A percentile compares a stretch with the other conserved stretches of the same genome.
Evolutionary conservation across 1,140 invertebrate species (phyloP).

Genomic region (Aphis gossypii): DNA sequence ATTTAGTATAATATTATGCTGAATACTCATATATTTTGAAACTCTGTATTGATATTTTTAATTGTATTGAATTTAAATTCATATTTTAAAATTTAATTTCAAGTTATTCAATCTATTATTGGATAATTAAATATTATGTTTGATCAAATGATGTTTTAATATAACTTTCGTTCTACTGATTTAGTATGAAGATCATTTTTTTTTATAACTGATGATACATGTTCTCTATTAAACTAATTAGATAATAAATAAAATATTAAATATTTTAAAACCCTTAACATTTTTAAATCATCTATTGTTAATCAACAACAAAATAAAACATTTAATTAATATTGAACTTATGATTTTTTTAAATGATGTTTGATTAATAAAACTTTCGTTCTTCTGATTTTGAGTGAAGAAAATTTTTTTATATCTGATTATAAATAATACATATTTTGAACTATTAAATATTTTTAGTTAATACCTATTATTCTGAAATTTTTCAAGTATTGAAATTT

Average conservation of each 20-base stretch:
- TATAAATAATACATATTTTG: background rate
- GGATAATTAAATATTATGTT: background rate
- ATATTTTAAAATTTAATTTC: background rate
- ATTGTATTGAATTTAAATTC: background rate
- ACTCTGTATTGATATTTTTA: background rate
- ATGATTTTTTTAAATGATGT: background rate
- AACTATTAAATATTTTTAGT: background rate
- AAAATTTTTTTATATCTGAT: background rate
- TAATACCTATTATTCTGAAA: background rate
- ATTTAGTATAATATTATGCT: background rate
- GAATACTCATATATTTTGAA: background rate
- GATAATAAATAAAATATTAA: background rate
- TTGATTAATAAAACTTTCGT: background rate
- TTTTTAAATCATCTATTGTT: too few relatives aligned
- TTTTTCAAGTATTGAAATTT: background rate
- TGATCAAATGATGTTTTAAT: background rate
- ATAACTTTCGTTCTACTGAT: background rate
- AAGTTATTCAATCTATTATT: background rate
- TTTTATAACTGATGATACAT: background rate
- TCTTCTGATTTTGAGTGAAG: background rate
- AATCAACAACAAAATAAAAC: too few relatives aligned
- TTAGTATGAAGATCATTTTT: background rate
- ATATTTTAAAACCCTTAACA: too few relatives aligned
- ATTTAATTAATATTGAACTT: too few relatives aligned
- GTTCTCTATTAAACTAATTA: background rate